Conservation (phyloP, 2,113 vertebrate genomes). For the Malurus elegans region DNA sequence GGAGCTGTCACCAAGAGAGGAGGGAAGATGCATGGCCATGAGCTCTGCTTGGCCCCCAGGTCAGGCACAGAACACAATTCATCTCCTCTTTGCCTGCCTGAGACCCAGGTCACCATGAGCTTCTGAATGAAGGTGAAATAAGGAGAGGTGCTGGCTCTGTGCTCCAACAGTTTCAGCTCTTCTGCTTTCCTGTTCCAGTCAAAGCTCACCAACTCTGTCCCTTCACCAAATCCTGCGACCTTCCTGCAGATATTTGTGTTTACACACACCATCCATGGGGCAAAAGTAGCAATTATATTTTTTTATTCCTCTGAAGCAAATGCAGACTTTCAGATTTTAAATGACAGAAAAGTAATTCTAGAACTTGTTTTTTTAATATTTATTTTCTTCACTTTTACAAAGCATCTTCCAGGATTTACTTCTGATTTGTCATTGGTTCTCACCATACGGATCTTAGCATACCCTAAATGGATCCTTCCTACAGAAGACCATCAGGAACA, state of each 20-base stretch:
- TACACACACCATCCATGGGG: rapidly evolving
- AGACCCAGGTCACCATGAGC: background rate
- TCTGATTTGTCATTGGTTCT: background rate
- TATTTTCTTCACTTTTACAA: background rate
- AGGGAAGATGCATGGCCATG: background rate
- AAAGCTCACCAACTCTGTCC: background rate
- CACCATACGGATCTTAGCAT: background rate
- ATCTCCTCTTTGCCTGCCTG: background rate
- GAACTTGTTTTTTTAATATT: background rate
- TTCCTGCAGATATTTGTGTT: background rate
- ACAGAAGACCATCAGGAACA: background rate
- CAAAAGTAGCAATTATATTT: background rate
- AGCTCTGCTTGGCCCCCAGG: background rate
- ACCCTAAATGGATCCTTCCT: background rate
- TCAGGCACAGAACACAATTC: background rate
- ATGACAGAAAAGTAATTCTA: background rate
- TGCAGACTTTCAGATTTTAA: background rate
- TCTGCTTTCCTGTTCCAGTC: background rate
- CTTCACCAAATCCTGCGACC: background rate
- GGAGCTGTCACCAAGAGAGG: background rate
- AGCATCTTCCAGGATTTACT: background rate
- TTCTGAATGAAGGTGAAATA: background rate
- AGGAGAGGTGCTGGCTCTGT: background rate
- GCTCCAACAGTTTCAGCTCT: background rate
- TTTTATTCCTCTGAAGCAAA: background rate